phyloP scores from a whole-genome alignment of 2,888 invertebrate species.

The Eristalis tenax region DNA sequence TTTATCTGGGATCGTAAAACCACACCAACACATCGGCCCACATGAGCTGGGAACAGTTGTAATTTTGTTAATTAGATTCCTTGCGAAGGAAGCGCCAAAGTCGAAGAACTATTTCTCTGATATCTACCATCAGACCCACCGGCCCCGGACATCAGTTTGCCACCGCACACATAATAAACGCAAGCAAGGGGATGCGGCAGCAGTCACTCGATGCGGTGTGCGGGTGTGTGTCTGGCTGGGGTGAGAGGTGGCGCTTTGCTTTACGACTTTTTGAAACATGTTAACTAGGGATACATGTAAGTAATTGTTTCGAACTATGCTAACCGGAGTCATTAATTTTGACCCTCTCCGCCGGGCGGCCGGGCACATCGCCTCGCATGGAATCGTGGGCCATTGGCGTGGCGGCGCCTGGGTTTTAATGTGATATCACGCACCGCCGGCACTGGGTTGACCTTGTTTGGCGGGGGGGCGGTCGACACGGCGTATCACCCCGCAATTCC shows the following conservation, averaged over 20 bases:
- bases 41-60: constrained; percentile 10
- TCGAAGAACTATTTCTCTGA: constrained; percentile 50
- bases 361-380: too few relatives aligned
- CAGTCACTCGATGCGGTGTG: constrained; percentile 39
- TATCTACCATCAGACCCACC: constrained; percentile 16
- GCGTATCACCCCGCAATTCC: constrained; percentile 38
- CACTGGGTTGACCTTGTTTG: constrained; percentile 38
- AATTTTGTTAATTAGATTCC: constrained; percentile 66
- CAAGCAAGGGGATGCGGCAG: constrained; percentile 31
- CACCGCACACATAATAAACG: constrained; percentile 19
- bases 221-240: not conserved
- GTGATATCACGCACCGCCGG: constrained; percentile 32
- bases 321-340: constrained; percentile 67
- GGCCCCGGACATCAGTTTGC: not conserved
- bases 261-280: constrained; percentile 67
- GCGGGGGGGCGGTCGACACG: not conserved
- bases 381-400: not conserved
- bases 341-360: not conserved
- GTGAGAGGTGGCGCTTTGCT: constrained; percentile 56
- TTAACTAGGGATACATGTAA: constrained; percentile 62
- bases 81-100: constrained; percentile 21
- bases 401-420: constrained; percentile 5
- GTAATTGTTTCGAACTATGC: constrained; percentile 70
- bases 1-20: constrained; percentile 31
- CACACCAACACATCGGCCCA: constrained; percentile 14